These are phyloP conservation scores for Stenoptilia bipunctidactyla DNA, from an alignment of 2,888 invertebrate genomes.

Conservation along the genomic window DNA sequence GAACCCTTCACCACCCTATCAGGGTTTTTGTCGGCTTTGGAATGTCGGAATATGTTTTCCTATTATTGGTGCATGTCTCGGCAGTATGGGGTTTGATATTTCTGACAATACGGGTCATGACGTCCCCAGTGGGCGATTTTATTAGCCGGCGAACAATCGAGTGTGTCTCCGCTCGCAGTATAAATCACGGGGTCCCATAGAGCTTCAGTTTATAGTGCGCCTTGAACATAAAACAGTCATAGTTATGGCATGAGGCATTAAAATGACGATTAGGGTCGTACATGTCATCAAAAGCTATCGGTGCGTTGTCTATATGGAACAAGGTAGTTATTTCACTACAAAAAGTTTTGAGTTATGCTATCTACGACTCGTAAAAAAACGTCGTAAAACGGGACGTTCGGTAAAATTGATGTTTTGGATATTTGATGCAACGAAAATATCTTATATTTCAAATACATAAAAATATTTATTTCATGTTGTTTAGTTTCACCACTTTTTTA, in stretches of 20 bases:
- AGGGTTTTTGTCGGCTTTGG: neutral
- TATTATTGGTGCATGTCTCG: neutral
- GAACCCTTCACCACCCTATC: neutral
- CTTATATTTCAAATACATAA: no score
- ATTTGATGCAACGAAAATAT: no score
- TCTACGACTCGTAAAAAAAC: no score
- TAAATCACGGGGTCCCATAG: slow-evolving; percentile 32
- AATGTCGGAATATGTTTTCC: slow-evolving; percentile 5
- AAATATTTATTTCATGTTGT: no score
- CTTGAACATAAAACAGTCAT: slow-evolving; percentile 28
- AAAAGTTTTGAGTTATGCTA: neutral
- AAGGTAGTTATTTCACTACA: neutral
- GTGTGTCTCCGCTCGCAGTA: slow-evolving; percentile 10
- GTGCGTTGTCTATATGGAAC: neutral
- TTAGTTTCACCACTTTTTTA: no score
- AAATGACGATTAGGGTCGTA: slow-evolving; percentile 34
- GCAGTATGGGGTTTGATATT: neutral
- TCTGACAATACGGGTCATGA: neutral
- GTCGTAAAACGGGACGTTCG: no score
- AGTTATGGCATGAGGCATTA: slow-evolving; percentile 23
- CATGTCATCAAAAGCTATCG: slow-evolving; percentile 27
- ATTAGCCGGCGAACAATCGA: no score
- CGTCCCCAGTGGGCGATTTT: no score
- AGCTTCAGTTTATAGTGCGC: slow-evolving; percentile 26
- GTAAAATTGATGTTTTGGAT: no score